Percentiles rank a stretch among this genome's conserved stretches.
Evolutionary conservation across 2,888 invertebrate species (phyloP).

Genomic region (Tethea ocularis): DNA sequence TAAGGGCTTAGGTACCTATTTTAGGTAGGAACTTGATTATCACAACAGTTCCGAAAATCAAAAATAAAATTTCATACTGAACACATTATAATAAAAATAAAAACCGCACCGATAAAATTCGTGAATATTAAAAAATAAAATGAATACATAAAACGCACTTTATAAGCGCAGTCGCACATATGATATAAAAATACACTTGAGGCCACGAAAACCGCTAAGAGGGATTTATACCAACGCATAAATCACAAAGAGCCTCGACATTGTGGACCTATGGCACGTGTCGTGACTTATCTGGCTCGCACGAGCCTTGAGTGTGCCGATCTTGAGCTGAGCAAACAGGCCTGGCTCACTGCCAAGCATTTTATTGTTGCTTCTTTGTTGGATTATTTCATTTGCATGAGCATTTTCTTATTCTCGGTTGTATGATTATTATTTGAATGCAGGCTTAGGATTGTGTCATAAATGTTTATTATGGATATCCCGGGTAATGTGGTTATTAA

Average conservation of each 20-base stretch:
- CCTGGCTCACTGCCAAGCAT: background rate
- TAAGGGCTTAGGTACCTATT: too few relatives aligned
- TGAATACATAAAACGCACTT: background rate
- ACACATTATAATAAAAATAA: too few relatives aligned
- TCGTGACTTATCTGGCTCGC: slow-evolving; percentile 2
- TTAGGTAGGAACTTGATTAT: too few relatives aligned
- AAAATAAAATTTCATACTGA: too few relatives aligned
- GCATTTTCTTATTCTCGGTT: background rate
- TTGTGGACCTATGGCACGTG: background rate
- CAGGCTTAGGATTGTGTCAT: background rate
- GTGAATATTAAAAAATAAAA: background rate
- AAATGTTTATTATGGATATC: background rate
- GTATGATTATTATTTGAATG: background rate
- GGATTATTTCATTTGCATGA: background rate
- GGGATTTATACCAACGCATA: slow-evolving; percentile 11
- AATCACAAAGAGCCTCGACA: slow-evolving; percentile 11
- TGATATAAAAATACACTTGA: slow-evolving; percentile 10
- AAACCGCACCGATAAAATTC: too few relatives aligned
- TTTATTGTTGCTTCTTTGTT: background rate
- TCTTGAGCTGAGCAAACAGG: background rate
- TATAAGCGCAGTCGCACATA: background rate
- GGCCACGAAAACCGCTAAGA: slow-evolving; percentile 11
- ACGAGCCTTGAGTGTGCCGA: background rate
- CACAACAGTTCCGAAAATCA: too few relatives aligned
- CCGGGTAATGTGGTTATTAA: background rate